Percentiles rank a stretch among this genome's conserved stretches.
Conservation (phyloP, 1,140 invertebrate genomes). For the Oscheius sp. region DNA sequence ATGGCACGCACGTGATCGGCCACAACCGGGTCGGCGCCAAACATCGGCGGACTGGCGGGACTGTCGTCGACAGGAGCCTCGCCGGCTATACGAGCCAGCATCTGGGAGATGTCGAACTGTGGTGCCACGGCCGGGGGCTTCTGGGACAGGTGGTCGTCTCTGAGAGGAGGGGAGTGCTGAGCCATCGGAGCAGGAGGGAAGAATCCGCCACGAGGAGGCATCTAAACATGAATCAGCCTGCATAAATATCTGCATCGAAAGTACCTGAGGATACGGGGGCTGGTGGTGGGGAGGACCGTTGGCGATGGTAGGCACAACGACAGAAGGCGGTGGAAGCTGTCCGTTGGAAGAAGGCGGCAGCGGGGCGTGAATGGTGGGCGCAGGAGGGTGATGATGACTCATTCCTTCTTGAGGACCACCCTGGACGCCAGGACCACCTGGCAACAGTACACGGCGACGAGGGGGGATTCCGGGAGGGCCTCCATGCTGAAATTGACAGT, state of each 20-base stretch:
- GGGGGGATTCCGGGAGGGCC: not conserved
- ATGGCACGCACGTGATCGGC: not conserved
- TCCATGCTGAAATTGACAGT: not conserved
- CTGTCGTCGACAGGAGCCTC: slow-evolving; percentile 8
- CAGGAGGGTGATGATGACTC: not conserved
- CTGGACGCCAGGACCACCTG: slow-evolving; percentile 11
- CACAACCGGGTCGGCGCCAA: not conserved
- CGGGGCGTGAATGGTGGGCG: not conserved
- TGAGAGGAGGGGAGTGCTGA: not conserved
- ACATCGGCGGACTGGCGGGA: slow-evolving; percentile 26
- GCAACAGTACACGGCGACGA: slow-evolving; percentile 23
- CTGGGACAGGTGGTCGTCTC: not conserved
- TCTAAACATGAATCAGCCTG: not conserved
- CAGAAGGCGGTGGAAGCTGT: slow-evolving; percentile 20
- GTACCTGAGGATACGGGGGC: not conserved
- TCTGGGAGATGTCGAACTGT: not conserved
- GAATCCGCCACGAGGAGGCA: slow-evolving; percentile 1
- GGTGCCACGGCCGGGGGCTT: not conserved
- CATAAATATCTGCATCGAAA: not conserved
- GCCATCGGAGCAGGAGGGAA: not conserved
- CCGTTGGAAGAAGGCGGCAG: not conserved
- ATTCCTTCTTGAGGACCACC: not conserved
- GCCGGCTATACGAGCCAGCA: slow-evolving; percentile 13
- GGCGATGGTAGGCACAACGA: slow-evolving; percentile 26
- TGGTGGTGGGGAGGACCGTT: not conserved